Conservation (phyloP, 2,113 vertebrate genomes). For the Pygoscelis antarcticus region DNA sequence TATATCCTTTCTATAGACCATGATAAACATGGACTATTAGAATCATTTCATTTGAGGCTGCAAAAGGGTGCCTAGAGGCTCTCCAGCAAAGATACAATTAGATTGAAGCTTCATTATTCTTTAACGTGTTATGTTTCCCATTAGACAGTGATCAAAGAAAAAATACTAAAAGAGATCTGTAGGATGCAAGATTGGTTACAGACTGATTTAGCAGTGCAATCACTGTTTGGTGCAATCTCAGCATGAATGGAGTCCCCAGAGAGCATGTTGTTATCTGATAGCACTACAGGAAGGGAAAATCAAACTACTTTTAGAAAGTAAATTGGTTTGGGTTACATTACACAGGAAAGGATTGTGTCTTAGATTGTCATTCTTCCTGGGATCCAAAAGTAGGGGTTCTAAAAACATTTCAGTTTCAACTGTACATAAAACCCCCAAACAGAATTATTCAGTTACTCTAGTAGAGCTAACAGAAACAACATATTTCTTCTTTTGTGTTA, state of each 20-base stretch:
- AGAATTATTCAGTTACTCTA: background rate
- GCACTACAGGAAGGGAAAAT: constrained; percentile 60
- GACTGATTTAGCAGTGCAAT: constrained; percentile 81
- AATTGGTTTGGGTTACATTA: constrained; percentile 68
- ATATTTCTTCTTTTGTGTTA: background rate
- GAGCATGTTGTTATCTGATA: constrained; percentile 76
- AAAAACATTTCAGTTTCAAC: constrained; percentile 36
- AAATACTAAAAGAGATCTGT: constrained; percentile 78
- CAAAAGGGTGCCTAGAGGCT: constrained; percentile 49
- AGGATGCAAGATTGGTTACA: constrained; percentile 83
- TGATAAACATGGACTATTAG: constrained; percentile 18
- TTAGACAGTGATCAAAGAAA: constrained; percentile 83
- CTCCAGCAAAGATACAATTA: constrained; percentile 64
- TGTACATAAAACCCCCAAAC: background rate
- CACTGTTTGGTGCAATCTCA: constrained; percentile 84
- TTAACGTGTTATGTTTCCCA: constrained; percentile 76
- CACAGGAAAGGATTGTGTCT: constrained; percentile 66
- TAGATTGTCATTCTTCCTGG: constrained; percentile 52
- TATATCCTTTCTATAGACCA: constrained; percentile 12
- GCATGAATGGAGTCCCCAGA: constrained; percentile 77
- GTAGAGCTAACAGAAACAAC: background rate
- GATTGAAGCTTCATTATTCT: constrained; percentile 79
- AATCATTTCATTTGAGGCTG: constrained; percentile 62
- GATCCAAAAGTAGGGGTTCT: constrained; percentile 41
- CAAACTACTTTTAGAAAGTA: constrained; percentile 71